Evolutionary conservation across 1,140 invertebrate species (phyloP).

Genomic region (Dicyema japonicum): DNA sequence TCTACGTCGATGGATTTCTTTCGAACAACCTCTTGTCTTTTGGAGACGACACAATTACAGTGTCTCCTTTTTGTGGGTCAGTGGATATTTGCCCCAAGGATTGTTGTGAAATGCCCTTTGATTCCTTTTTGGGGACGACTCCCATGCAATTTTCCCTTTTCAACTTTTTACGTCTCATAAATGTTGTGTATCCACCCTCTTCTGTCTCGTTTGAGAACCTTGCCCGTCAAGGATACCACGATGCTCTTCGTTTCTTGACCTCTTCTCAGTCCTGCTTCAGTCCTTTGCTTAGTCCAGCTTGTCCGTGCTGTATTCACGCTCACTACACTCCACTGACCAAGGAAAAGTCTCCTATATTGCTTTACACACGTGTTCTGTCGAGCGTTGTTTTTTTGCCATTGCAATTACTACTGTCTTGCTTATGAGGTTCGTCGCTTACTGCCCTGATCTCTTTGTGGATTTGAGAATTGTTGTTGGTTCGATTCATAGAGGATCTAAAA

Average conservation of each 20-base stretch:
- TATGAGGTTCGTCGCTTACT: no score
- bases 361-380: no score
- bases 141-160: neutral
- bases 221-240: neutral
- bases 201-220: conserved; percentile 1
- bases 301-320: no score
- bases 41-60: conserved; percentile 71
- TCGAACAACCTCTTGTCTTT: conserved; percentile 68
- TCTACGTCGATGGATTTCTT: conserved; percentile 85
- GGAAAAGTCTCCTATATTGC: no score
- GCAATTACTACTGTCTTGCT: no score
- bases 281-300: no score
- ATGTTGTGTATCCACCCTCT: conserved; percentile 2
- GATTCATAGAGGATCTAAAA: no score
- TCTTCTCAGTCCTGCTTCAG: no score
- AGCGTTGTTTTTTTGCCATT: no score
- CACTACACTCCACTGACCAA: no score
- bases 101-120: conserved; percentile 2
- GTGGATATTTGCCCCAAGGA: conserved; percentile 85
- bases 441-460: no score
- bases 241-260: conserved; percentile 2
- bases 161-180: neutral
- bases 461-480: no score
- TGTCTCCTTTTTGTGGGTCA: conserved; percentile 83
- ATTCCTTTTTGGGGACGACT: neutral